phyloP scores from a whole-genome alignment of 30 jellyfish, hydroid and myxozoan genomes.

The Hydractinia echinata region DNA sequence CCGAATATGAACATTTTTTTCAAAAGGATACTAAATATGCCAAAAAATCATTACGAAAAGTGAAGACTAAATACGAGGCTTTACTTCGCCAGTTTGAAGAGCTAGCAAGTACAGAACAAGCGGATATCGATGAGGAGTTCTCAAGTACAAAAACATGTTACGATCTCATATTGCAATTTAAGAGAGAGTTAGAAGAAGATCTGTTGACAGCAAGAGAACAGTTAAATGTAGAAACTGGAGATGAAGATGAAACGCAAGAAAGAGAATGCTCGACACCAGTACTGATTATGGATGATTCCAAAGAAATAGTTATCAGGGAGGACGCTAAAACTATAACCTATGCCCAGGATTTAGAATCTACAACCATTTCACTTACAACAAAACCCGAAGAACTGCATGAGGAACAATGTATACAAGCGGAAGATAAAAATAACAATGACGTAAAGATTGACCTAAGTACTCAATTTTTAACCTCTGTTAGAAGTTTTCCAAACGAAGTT shows the following conservation, averaged over 20 bases:
- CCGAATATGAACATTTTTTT: neutral
- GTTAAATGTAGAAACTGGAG: neutral
- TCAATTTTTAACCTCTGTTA: neutral
- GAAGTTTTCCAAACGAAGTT: neutral
- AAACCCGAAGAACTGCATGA: too few relatives aligned
- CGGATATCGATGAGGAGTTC: constrained; percentile 17
- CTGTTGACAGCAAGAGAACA: constrained; percentile 63
- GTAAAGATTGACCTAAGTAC: neutral
- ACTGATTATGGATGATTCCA: too few relatives aligned
- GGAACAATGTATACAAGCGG: too few relatives aligned
- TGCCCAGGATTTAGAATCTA: too few relatives aligned
- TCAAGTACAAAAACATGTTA: constrained; percentile 33
- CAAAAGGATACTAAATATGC: constrained; percentile 5
- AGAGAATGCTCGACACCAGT: too few relatives aligned
- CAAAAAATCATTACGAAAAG: constrained; percentile 40
- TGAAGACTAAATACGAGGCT: constrained; percentile 52
- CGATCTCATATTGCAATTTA: constrained; percentile 53
- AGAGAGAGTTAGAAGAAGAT: constrained; percentile 66
- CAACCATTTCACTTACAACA: too few relatives aligned
- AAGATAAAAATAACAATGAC: too few relatives aligned
- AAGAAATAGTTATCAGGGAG: too few relatives aligned
- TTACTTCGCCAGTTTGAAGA: constrained; percentile 53
- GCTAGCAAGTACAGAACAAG: constrained; percentile 23
- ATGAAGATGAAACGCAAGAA: neutral
- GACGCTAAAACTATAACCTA: too few relatives aligned